A percentile compares a stretch with the other conserved stretches of the same genome.
Evolutionary conservation across 2,888 invertebrate genomes (phyloP).

Genomic region (Meteorus colon): DNA sequence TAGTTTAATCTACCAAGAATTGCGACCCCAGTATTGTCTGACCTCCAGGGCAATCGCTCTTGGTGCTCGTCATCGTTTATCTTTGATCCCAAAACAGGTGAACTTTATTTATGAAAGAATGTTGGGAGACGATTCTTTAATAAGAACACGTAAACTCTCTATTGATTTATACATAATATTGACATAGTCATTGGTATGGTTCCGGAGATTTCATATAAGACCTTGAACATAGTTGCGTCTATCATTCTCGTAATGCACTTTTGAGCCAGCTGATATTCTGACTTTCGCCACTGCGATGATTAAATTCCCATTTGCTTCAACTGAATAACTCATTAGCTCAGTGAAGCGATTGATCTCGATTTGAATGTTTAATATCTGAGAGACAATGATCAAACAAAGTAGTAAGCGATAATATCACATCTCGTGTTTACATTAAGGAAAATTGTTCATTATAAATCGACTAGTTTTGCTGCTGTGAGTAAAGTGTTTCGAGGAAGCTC

Average conservation of each 20-base stretch:
- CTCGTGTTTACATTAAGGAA: background rate
- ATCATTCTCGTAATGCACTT: no score
- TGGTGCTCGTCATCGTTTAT: background rate
- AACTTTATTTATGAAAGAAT: background rate
- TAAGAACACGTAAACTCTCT: background rate
- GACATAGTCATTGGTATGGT: no score
- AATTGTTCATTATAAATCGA: background rate
- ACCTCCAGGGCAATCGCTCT: conserved; percentile 38
- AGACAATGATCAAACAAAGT: no score
- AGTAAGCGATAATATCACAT: no score
- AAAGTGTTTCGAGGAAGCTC: background rate
- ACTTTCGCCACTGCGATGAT: no score
- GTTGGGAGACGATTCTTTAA: conserved; percentile 14
- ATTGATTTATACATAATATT: background rate
- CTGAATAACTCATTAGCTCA: no score
- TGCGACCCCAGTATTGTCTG: conserved; percentile 50
- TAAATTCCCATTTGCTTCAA: no score
- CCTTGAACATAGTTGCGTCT: no score
- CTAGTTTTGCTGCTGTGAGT: background rate
- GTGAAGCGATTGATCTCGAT: no score
- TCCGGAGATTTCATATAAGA: no score
- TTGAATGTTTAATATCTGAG: no score
- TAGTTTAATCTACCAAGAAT: conserved; percentile 52
- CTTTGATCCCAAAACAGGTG: background rate
- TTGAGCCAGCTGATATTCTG: no score